Evolutionary conservation across 2,113 vertebrate genomes (phyloP).

Genomic region (Diglossa brunneiventris): DNA sequence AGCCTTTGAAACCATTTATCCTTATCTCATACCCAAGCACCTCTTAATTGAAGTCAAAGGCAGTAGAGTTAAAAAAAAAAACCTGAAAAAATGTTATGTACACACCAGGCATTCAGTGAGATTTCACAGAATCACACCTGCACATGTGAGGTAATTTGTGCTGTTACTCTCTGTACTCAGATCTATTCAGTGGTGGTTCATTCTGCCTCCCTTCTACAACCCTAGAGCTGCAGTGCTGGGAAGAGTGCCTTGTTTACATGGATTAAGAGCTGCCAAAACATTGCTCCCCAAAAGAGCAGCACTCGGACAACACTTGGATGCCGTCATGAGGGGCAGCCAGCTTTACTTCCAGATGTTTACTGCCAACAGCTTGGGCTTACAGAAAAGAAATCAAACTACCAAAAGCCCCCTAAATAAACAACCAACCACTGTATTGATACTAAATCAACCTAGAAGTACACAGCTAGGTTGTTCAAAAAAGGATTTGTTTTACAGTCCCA

Average conservation of each 20-base stretch:
- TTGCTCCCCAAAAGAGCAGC: fast-evolving
- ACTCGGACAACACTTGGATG: not conserved
- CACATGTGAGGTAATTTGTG: fast-evolving
- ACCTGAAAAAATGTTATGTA: not conserved
- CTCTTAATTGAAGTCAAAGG: not conserved
- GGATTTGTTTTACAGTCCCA: fast-evolving
- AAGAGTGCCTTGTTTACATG: fast-evolving
- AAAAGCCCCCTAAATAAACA: not conserved
- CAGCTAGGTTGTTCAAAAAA: not conserved
- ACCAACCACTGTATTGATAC: not conserved
- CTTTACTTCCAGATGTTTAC: not conserved
- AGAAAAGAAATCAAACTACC: not conserved
- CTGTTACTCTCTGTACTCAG: not conserved
- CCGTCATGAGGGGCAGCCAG: not conserved
- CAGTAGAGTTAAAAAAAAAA: not conserved
- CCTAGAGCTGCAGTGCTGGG: not conserved
- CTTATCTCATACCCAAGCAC: not conserved
- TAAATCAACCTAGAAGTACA: not conserved
- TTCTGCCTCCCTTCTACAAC: not conserved
- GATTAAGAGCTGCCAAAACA: not conserved
- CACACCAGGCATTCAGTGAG: not conserved
- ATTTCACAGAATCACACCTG: not conserved
- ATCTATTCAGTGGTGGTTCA: not conserved
- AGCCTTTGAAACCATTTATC: not conserved
- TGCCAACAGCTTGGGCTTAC: not conserved